phyloP scores from a whole-genome alignment of 2,797 vertebrate genomes.

The Uromys caudimaculatus region DNA sequence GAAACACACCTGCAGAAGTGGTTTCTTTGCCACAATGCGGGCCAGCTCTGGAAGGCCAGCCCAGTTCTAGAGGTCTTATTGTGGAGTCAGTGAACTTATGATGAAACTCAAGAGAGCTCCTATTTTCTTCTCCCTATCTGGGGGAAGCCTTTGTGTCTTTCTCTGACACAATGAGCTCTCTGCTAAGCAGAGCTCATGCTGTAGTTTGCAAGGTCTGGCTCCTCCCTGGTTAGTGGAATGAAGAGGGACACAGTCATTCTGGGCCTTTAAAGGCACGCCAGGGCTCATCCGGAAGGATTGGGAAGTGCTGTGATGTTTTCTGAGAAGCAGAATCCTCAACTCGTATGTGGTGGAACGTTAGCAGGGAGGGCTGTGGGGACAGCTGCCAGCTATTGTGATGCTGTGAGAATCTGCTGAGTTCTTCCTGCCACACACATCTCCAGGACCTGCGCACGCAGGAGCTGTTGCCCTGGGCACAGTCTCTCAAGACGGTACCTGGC shows the following conservation, averaged over 20 bases:
- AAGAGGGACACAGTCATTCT: too few species aligned
- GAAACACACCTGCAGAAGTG: rapidly evolving
- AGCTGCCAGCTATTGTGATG: rapidly evolving
- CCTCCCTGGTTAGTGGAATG: background rate
- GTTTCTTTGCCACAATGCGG: background rate
- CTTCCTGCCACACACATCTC: background rate
- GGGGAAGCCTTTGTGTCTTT: background rate
- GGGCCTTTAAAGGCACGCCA: background rate
- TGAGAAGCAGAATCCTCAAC: background rate
- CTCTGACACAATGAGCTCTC: background rate
- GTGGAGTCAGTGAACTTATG: background rate
- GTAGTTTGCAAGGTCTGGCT: background rate
- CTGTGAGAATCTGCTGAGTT: background rate
- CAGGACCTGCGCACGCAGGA: too few species aligned
- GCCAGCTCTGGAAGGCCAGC: background rate
- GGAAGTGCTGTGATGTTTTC: background rate
- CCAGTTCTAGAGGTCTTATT: background rate
- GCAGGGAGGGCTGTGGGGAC: background rate
- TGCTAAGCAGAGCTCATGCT: background rate
- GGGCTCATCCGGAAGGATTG: background rate
- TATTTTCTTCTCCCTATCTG: background rate
- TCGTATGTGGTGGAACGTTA: background rate
- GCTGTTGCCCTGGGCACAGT: background rate
- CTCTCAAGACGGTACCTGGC: background rate
- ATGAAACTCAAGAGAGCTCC: background rate